A percentile compares a stretch with the other conserved stretches of the same genome.
These are phyloP conservation scores for Cynodonichthys magdalenae DNA, from an alignment of 2,797 vertebrate species.

Conservation along the genomic window DNA sequence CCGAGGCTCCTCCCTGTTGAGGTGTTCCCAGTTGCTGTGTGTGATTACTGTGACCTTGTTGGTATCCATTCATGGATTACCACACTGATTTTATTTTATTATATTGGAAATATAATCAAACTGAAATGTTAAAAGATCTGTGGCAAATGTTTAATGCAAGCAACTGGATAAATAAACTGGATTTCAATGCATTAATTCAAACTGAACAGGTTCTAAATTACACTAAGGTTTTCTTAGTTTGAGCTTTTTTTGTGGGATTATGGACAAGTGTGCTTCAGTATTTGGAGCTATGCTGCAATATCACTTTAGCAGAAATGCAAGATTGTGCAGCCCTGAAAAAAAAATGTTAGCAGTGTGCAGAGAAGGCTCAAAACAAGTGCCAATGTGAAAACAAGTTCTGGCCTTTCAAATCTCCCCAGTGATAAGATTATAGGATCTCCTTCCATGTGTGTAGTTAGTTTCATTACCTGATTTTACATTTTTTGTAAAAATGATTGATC, in stretches of 20 bases:
- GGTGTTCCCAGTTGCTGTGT: slow-evolving; percentile 57
- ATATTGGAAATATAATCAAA: no score
- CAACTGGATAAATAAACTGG: no score
- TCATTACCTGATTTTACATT: not conserved
- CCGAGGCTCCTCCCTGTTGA: slow-evolving; percentile 61
- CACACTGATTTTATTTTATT: no score
- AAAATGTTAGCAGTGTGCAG: not conserved
- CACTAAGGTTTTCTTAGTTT: no score
- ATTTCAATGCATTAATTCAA: not conserved
- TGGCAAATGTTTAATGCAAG: no score
- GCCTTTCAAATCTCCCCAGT: not conserved
- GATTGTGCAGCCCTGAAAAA: not conserved
- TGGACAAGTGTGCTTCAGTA: not conserved
- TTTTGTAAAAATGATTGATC: not conserved
- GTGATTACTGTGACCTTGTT: slow-evolving; percentile 74
- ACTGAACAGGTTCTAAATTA: not conserved
- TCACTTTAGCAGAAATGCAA: not conserved
- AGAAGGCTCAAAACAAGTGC: not conserved
- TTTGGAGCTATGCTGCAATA: not conserved
- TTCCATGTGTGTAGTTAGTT: not conserved
- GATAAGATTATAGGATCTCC: not conserved
- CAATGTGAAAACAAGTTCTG: not conserved
- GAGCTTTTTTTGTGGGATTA: not conserved
- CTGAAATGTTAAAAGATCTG: no score
- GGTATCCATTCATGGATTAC: slow-evolving; percentile 37